These are phyloP conservation scores for Peromyscus aztecus DNA, from an alignment of 2,797 vertebrate genomes.

Conservation along the genomic window DNA sequence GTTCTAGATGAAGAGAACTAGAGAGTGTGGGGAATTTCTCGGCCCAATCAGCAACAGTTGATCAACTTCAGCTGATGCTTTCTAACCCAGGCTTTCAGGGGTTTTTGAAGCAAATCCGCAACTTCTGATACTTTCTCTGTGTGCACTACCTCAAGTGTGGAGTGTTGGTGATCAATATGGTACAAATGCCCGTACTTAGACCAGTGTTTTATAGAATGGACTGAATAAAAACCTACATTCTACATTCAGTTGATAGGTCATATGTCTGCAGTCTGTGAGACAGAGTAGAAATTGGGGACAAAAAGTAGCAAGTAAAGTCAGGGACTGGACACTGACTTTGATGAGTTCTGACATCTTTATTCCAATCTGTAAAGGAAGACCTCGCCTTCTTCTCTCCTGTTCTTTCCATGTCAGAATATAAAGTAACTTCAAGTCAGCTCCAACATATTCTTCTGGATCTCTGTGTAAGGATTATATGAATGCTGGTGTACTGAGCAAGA, in stretches of 20 bases:
- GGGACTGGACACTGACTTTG: neutral
- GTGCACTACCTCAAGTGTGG: neutral
- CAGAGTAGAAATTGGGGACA: neutral
- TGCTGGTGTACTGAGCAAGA: neutral
- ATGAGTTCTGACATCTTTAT: conserved; percentile 38
- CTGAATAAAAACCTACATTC: conserved; percentile 18
- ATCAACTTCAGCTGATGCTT: neutral
- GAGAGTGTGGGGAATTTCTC: neutral
- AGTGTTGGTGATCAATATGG: neutral
- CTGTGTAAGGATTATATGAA: neutral
- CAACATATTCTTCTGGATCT: conserved; percentile 12
- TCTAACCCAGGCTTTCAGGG: neutral
- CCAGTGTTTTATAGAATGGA: neutral
- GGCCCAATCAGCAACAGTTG: neutral
- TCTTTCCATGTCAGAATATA: neutral
- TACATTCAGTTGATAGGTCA: neutral
- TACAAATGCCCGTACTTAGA: neutral
- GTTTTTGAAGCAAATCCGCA: conserved; percentile 13
- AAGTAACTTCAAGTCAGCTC: conserved; percentile 18
- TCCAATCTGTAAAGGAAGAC: conserved; percentile 25
- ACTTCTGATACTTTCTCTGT: neutral
- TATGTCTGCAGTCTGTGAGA: neutral
- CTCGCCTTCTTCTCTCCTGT: neutral
- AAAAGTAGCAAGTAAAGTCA: conserved; percentile 16
- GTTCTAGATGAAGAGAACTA: neutral